Conservation (phyloP, 2,797 vertebrate species). For the Acrocephalus scirpaceus region DNA sequence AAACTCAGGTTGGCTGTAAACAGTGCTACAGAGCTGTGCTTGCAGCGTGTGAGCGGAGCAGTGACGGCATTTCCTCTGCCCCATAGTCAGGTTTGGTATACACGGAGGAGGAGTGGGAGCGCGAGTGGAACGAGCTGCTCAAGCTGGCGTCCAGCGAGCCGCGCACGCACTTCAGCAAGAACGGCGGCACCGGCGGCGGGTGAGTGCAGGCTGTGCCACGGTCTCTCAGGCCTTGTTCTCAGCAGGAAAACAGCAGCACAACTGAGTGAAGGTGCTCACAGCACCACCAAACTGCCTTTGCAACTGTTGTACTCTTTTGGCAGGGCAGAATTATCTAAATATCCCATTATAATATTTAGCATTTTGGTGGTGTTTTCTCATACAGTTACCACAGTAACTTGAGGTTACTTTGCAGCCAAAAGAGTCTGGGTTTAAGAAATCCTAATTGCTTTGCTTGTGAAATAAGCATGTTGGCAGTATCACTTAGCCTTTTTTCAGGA, state of each 20-base stretch:
- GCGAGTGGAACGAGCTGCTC: constrained; percentile 96
- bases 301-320: neutral
- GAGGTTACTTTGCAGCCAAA: neutral
- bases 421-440: neutral
- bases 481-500: neutral
- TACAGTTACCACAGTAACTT: neutral
- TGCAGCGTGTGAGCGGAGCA: rapidly evolving
- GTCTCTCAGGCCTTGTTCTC: rapidly evolving
- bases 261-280: neutral
- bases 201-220: constrained; percentile 64
- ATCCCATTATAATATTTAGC: neutral
- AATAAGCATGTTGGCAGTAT: neutral
- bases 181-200: constrained; percentile 90
- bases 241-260: neutral
- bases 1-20: neutral
- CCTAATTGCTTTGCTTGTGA: neutral
- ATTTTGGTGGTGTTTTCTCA: neutral
- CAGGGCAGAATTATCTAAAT: neutral
- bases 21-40: neutral
- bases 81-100: constrained; percentile 94
- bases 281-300: neutral
- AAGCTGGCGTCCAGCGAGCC: constrained; percentile 98
- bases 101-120: constrained; percentile 97
- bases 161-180: constrained; percentile 93
- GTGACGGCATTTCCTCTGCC: neutral